Evolutionary conservation across 2,113 vertebrate genomes (phyloP), one percentile per base, ranked within the genome.

Genomic region (Natator depressus): DNA sequence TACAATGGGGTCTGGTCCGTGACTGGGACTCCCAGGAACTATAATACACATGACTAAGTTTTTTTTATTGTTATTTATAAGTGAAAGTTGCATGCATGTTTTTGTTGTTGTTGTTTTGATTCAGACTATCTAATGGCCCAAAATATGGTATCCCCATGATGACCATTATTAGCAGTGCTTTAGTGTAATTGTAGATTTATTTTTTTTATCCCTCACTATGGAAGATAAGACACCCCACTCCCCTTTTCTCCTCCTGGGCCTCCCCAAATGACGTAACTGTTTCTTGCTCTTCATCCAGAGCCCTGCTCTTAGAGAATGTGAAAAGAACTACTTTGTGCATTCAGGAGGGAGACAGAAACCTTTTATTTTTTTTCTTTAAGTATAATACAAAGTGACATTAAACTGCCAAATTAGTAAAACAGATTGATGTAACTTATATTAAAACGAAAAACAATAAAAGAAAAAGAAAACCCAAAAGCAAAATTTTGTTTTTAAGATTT

Each of bases 391-490:
- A 87, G 35, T 2, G 42, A 1, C 1, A 42, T 2, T 78, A 69
- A 38, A 72, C 24, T n/a, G 2, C 0, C 47, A 53, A 13, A 47
- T 19, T 55, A 54, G 11, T 2, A n/a, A 2, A 1, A 2, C 10
- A 80, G 6, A 11, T 82, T 4, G 79, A n/a, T 2, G 38, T 88
- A 38, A 38, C 19, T 69, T 69, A 72, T 5, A 38, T 69, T 38
- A 72, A 72, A 69, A 62, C 12, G 27, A 62, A 62, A 24, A 55
- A 53, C 17, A 59, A 62, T 12, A 31, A 42, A 42, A 42, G 42
- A 42, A 29, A 59, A 27, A 25, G 42, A 59, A 31, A 62, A 4
- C 27, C 24, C 55, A 4, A 59, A 65, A n/a, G 16, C 62, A n/a
- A 69, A 4, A 72, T 78, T 46, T 16, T 31, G 27, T 19, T 55